Percentiles rank a stretch among this genome's conserved stretches.
phyloP scores from a whole-genome alignment of 2,797 vertebrate genomes.

The Malacoraja senta region DNA sequence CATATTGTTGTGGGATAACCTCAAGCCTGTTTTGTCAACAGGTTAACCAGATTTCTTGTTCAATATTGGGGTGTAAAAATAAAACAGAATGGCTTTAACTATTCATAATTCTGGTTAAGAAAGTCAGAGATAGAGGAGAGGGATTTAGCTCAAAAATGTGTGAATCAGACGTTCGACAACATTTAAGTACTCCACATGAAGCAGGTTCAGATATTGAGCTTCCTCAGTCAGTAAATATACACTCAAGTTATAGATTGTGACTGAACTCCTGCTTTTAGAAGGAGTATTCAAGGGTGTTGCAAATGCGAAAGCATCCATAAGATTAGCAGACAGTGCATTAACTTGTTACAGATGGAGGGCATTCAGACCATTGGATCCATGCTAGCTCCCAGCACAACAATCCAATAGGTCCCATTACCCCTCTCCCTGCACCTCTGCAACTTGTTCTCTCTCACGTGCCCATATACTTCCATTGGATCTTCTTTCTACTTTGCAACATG shows the following conservation, averaged over 20 bases:
- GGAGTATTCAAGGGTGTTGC: not conserved
- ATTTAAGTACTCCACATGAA: not conserved
- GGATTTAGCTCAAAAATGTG: not conserved
- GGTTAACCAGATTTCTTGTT: not conserved
- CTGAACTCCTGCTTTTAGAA: not conserved
- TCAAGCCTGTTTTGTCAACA: not conserved
- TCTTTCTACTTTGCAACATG: no score
- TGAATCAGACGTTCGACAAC: not conserved
- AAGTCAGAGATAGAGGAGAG: no score
- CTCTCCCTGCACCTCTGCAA: no score
- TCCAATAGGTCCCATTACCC: no score
- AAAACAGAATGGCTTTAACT: not conserved
- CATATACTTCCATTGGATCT: no score
- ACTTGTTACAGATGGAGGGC: no score
- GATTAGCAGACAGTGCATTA: not conserved
- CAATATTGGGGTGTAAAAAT: no score
- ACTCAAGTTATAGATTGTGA: not conserved
- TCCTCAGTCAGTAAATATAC: not conserved
- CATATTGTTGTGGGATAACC: not conserved
- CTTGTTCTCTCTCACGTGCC: no score
- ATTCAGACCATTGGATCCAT: no score
- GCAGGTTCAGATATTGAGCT: not conserved
- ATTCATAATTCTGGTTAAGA: not conserved
- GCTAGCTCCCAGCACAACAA: no score
- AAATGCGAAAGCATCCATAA: no score